Evolutionary conservation across 2,888 invertebrate species (phyloP).

Genomic region (Rapana venosa): DNA sequence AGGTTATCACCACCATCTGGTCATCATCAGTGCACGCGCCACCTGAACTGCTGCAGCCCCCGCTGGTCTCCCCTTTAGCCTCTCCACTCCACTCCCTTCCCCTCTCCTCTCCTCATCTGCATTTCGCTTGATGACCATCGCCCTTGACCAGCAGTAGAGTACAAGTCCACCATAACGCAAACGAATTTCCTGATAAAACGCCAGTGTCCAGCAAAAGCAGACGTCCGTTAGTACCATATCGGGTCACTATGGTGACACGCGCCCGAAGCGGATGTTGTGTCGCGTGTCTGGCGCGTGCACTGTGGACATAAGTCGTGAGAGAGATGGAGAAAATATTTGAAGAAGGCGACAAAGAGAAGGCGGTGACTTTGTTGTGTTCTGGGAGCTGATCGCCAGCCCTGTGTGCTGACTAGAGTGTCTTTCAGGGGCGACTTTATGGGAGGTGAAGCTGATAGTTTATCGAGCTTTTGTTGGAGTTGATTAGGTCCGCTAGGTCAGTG

Average conservation of each 20-base stretch:
- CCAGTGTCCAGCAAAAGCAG: slow-evolving; percentile 12
- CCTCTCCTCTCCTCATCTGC: slow-evolving; percentile 12
- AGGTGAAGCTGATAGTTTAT: slow-evolving; percentile 28
- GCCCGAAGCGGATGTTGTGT: slow-evolving; percentile 30
- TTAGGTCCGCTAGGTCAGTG: not conserved
- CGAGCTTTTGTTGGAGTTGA: slow-evolving; percentile 30
- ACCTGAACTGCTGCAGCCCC: slow-evolving; percentile 1
- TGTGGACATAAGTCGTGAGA: not conserved
- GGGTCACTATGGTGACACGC: slow-evolving; percentile 30
- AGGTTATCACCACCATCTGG: slow-evolving; percentile 31
- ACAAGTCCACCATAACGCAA: slow-evolving; percentile 3
- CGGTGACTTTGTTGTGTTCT: slow-evolving; percentile 23
- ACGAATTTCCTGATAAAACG: slow-evolving; percentile 22
- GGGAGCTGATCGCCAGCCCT: not conserved
- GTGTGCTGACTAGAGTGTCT: slow-evolving; percentile 10
- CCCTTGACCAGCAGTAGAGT: not conserved
- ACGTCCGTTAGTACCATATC: slow-evolving; percentile 4
- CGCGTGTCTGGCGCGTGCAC: slow-evolving; percentile 24
- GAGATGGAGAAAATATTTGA: not conserved
- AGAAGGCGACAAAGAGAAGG: not conserved
- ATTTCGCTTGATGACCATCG: slow-evolving; percentile 7
- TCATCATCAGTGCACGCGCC: slow-evolving; percentile 23
- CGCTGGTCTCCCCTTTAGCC: not conserved
- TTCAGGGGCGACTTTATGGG: not conserved
- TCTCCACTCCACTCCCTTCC: not conserved